Evolutionary conservation across 2,888 invertebrate species (phyloP).

Genomic region (Andrena haemorrhoa): DNA sequence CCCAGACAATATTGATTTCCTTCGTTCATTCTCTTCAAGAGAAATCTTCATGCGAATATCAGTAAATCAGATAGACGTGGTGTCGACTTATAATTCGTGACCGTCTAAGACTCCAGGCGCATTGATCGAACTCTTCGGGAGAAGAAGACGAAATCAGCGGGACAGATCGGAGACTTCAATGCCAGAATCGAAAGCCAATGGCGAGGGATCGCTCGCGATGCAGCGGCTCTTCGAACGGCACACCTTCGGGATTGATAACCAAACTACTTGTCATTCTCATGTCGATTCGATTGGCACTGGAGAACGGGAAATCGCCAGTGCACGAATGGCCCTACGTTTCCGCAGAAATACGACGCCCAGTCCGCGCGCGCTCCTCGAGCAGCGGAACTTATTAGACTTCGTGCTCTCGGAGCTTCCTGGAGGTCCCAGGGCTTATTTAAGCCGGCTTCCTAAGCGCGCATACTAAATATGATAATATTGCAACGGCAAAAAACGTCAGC

Average conservation of each 20-base stretch:
- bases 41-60: not conserved
- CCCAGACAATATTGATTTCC: not conserved
- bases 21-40: not conserved
- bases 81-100: not conserved
- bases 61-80: not conserved
- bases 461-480: slow-evolving; percentile 85
- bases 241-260: not conserved
- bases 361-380: slow-evolving; percentile 75
- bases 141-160: slow-evolving; percentile 38
- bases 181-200: slow-evolving; percentile 72
- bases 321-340: slow-evolving; percentile 72
- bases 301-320: slow-evolving; percentile 30
- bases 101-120: not conserved
- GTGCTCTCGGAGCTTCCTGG: slow-evolving; percentile 78
- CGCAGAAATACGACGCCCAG: slow-evolving; percentile 80
- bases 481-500: slow-evolving; percentile 84
- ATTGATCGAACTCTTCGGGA: not conserved
- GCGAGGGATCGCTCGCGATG: slow-evolving; percentile 37
- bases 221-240: slow-evolving; percentile 5
- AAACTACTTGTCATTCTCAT: not conserved
- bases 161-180: slow-evolving; percentile 71
- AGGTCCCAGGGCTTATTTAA: slow-evolving; percentile 83
- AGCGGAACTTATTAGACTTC: slow-evolving; percentile 83
- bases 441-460: slow-evolving; percentile 84
- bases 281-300: not conserved